Base-by-base conservation (phyloP, 2,797 vertebrate genomes). In the Gallinago stenura region DNA sequence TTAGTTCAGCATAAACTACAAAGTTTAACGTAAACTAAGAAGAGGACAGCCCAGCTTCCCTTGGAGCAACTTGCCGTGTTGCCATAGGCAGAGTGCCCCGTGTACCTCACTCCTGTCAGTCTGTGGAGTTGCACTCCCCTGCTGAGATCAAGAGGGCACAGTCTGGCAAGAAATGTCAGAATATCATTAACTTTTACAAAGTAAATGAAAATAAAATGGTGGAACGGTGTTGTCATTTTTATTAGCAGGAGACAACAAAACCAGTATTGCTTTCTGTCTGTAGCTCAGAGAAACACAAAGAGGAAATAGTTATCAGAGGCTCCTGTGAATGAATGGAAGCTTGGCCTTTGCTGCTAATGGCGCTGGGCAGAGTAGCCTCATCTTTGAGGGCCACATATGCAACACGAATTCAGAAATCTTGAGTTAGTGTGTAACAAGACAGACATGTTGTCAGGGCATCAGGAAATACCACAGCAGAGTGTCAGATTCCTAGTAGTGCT, bases 81-180 rank as follows among this genome's bases (percentile, higher is more conserved):
- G 65, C 58, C 17, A 3, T 1, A 35, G 66, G 15, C 65, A 15
- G 14, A 13, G 57, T 9, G 16, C 26, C 53, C 75, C 28, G 2
- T 6, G 7, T 58, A 7, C 45, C 39, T 37, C 39, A 3, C n/a
- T 43, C 8, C 39, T 12, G 0, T 8, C 2, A 0, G 21, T 35
- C 56, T 26, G 68, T 7, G 24, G 51, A 48, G 41, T 15, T 25
- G 15, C 15, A 3, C 24, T 35, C 31, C 12, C 37, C 43, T 24
- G 5, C 22, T 17, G 41, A 50, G 39, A 12, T 12, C 4, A 2
- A 15, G 48, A n/a, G 66, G 50, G 33, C 50, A 15, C 39, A n/a
- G 33, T 61, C 50, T 73, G 56, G 46, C 41, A 7, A 39, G 56
- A 54, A 54, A 14, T 7, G 15, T 11, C 45, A 39, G 2, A 50